Conservation (phyloP, 2,113 vertebrate genomes). For the Charina bottae region DNA sequence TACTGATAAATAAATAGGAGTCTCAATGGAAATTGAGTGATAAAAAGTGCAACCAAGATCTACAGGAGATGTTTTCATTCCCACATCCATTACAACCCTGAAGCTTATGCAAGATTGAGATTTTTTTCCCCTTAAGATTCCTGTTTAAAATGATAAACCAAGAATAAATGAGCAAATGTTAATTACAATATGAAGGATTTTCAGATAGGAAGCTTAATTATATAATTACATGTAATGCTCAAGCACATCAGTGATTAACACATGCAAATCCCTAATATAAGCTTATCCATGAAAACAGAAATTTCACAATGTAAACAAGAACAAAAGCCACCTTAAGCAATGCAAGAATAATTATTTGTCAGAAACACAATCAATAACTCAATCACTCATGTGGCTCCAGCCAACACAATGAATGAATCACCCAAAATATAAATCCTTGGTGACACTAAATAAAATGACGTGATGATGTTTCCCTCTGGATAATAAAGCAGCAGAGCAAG, state of each 20-base stretch:
- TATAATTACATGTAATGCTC: slow-evolving; percentile 16
- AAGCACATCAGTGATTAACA: slow-evolving; percentile 30
- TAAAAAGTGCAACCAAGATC: background rate
- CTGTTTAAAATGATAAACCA: slow-evolving; percentile 2
- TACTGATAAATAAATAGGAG: background rate
- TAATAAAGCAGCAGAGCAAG: background rate
- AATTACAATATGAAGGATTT: slow-evolving; percentile 25
- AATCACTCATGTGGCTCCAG: background rate
- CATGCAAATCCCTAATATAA: slow-evolving; percentile 28
- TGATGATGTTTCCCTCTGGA: background rate
- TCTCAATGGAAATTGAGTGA: background rate
- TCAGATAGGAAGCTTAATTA: slow-evolving; percentile 19
- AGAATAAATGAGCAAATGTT: slow-evolving; percentile 13
- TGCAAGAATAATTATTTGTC: slow-evolving; percentile 3
- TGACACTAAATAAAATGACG: background rate
- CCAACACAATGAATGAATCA: background rate
- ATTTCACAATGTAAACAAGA: slow-evolving; percentile 1
- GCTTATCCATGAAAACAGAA: slow-evolving; percentile 22
- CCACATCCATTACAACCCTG: background rate
- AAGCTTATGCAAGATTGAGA: slow-evolving; percentile 8
- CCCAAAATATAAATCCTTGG: background rate
- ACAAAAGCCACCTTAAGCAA: slow-evolving; percentile 9
- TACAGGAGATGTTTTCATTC: background rate
- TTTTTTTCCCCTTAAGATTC: background rate
- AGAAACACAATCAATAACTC: background rate